phyloP scores from a whole-genome alignment of 2,113 vertebrate species.

The zebrafish (Danio rerio) region DNA sequence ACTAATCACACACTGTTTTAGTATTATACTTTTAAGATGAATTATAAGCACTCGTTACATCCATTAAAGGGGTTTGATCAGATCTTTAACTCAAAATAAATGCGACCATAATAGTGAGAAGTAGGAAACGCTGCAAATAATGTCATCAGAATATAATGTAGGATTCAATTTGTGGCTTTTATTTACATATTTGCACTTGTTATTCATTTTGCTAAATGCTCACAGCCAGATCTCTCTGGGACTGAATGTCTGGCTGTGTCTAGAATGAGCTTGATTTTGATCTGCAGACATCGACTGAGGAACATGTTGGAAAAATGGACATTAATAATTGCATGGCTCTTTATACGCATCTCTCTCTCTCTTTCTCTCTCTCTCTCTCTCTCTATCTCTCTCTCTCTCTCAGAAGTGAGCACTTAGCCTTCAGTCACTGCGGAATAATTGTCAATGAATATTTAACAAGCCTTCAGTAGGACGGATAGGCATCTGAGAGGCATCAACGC shows the following conservation, averaged over 20 bases:
- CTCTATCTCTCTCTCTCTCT: slow-evolving; percentile 32
- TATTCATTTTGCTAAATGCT: slow-evolving; percentile 8
- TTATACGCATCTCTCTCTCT: slow-evolving; percentile 30
- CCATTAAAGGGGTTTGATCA: too few relatives aligned
- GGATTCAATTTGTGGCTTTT: neutral
- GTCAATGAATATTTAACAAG: slow-evolving; percentile 85
- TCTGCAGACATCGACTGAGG: slow-evolving; percentile 46
- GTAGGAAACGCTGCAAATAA: too few relatives aligned
- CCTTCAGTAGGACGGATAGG: slow-evolving; percentile 73
- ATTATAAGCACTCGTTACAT: too few relatives aligned
- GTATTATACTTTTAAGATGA: too few relatives aligned
- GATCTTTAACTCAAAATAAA: too few relatives aligned
- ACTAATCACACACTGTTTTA: too few relatives aligned
- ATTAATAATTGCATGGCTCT: slow-evolving; percentile 63
- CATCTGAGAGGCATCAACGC: slow-evolving; percentile 64
- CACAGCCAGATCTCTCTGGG: neutral
- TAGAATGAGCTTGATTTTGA: slow-evolving; percentile 49
- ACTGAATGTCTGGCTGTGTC: slow-evolving; percentile 36
- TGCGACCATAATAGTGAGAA: too few relatives aligned
- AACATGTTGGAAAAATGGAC: slow-evolving; percentile 48
- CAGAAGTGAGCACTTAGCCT: slow-evolving; percentile 64
- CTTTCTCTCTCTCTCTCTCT: slow-evolving; percentile 39
- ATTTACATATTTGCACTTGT: neutral
- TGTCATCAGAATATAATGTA: neutral
- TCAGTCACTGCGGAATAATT: slow-evolving; percentile 81